Percentiles rank a stretch among this genome's conserved stretches.
These are phyloP conservation scores for Echiichthys vipera DNA, from an alignment of 2,797 vertebrate genomes.

Conservation along the genomic window DNA sequence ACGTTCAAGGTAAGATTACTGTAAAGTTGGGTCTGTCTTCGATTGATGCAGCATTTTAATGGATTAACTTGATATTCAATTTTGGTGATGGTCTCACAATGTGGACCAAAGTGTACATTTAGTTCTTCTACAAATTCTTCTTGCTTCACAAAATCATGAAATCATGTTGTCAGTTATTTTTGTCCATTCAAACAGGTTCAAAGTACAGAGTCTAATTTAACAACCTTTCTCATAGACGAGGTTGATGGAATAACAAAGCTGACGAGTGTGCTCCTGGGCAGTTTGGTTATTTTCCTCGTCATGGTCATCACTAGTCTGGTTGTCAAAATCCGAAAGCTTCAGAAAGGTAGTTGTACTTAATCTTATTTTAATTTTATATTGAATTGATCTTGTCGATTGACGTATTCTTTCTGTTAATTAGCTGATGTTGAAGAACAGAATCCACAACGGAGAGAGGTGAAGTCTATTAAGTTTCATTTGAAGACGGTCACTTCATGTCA, in stretches of 20 bases:
- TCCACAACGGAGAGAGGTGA: slow-evolving; percentile 5
- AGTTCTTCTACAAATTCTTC: neutral
- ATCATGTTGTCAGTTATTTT: neutral
- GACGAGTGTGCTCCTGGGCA: neutral
- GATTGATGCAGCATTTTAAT: neutral
- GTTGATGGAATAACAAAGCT: neutral
- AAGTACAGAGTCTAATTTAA: too few relatives aligned
- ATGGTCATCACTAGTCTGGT: neutral
- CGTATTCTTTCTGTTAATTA: slow-evolving; percentile 6
- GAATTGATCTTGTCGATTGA: neutral
- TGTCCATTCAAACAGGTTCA: neutral
- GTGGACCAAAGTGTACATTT: neutral
- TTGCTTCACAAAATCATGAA: neutral
- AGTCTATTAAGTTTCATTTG: neutral
- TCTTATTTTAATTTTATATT: neutral
- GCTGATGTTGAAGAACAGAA: neutral
- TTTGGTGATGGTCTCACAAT: too few relatives aligned
- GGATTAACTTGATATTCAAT: neutral
- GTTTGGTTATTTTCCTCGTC: neutral
- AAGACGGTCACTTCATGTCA: neutral
- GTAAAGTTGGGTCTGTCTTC: neutral
- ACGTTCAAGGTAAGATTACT: slow-evolving; percentile 29
- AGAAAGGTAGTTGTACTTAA: neutral
- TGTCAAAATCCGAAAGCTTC: slow-evolving; percentile 2
- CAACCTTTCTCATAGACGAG: neutral